Evolutionary conservation across 1,140 invertebrate species (phyloP).

Genomic region (Apis cerana): DNA sequence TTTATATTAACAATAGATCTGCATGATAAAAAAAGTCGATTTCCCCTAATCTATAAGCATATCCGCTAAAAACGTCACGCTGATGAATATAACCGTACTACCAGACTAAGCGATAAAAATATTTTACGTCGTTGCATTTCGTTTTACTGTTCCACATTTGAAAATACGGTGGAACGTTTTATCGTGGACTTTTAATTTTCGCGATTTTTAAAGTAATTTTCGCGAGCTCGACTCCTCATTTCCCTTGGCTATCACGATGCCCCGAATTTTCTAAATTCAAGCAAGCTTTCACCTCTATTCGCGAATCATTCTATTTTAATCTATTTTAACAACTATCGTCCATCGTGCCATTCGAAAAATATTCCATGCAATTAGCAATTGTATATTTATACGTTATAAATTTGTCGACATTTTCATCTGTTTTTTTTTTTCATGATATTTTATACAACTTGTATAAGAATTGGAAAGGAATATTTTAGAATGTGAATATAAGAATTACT

Average conservation of each 20-base stretch:
- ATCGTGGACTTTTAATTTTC: conserved; percentile 20
- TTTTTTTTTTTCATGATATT: too few species aligned
- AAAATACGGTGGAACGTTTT: background rate
- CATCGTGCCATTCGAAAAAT: background rate
- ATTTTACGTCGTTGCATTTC: conserved; percentile 12
- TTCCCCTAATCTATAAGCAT: background rate
- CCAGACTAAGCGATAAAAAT: conserved; percentile 14
- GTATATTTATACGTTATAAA: too few species aligned
- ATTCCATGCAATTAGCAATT: background rate
- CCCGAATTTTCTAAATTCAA: conserved; percentile 2
- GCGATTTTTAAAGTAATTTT: background rate
- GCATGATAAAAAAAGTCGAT: background rate
- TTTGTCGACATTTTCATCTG: too few species aligned
- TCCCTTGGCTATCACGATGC: background rate
- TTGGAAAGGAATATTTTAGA: too few species aligned
- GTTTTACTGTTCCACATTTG: background rate
- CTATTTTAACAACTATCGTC: background rate
- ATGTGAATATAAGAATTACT: too few species aligned
- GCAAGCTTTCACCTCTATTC: background rate
- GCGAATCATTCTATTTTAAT: background rate
- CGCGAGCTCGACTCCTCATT: background rate
- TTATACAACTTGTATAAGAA: too few species aligned
- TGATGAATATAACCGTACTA: background rate
- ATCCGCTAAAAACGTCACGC: background rate
- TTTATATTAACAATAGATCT: background rate